These are phyloP conservation scores for Stegastes partitus DNA, from an alignment of 2,113 vertebrate genomes.

Conservation along the genomic window DNA sequence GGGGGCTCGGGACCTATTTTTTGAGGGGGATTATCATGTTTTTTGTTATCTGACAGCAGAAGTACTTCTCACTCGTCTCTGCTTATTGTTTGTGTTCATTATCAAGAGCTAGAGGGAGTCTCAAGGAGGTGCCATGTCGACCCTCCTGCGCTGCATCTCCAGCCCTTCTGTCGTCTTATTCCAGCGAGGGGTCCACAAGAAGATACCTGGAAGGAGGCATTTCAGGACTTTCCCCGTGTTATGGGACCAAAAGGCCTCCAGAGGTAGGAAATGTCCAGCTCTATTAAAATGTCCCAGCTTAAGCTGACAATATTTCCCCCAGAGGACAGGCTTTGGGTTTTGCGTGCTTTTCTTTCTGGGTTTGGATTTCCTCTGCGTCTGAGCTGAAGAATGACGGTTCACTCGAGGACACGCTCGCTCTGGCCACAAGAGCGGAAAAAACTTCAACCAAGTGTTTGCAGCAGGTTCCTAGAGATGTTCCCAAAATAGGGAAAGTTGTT, in stretches of 20 bases:
- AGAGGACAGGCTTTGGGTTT: conserved; percentile 20
- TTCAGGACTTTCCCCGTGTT: conserved; percentile 84
- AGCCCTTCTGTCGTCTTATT: conserved; percentile 73
- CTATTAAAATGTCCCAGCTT: conserved; percentile 9
- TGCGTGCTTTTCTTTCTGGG: conserved; percentile 7
- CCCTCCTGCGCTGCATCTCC: conserved; percentile 80
- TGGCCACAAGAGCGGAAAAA: conserved; percentile 54
- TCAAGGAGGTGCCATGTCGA: conserved; percentile 78
- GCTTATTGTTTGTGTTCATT: conserved; percentile 49
- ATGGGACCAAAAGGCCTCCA: conserved; percentile 79
- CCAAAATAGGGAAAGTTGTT: conserved; percentile 52
- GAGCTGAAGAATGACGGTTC: conserved; percentile 43
- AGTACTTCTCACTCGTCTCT: conserved; percentile 25
- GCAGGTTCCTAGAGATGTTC: conserved; percentile 45
- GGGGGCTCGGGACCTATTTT: conserved; percentile 25
- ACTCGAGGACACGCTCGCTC: conserved; percentile 37
- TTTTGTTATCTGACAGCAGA: conserved; percentile 54
- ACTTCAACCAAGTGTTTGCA: conserved; percentile 31
- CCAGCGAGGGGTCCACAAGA: conserved; percentile 65
- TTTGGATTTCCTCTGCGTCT: conserved; percentile 29
- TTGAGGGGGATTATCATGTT: conserved; percentile 42
- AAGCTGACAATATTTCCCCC: conserved; percentile 1
- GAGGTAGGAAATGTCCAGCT: conserved; percentile 76
- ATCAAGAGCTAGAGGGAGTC: conserved; percentile 66
- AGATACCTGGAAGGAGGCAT: conserved; percentile 68